Base-by-base conservation (phyloP, 1,140 invertebrate species). In the Caerostris darwini region DNA sequence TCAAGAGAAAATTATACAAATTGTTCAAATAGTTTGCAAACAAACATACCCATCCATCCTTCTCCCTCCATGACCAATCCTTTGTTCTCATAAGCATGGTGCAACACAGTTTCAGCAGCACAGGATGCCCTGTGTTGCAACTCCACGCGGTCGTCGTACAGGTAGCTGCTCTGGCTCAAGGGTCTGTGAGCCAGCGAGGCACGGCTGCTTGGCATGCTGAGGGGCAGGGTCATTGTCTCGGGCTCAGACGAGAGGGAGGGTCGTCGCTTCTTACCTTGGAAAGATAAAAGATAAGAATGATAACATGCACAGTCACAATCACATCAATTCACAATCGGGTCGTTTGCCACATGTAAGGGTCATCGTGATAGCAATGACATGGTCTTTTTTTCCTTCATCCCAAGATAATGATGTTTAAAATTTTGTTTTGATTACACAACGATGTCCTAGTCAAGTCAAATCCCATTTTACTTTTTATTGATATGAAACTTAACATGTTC, bases 31-130 rank as follows among this genome's bases (percentile, higher is more conserved):
- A 34, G 34, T 34, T 34, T 34, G 2, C 64, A 12, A 67, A 7
- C 71, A 4, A 5, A 87, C 83, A 56, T 54, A 94, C 93, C 88
- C 81, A 94, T 94, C 93, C 93, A 90, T 19, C 87, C 87, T 64
- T 94, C 93, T 6, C 58, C 5, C 19, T 94, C 93, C 87, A 94
- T 90, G 4, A 86, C 93, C 0, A 90, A 19, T 50, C 92, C 92
- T 56, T 89, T 93, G 77, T 94, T 94, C n/a, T 89, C 93, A 7
- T 94, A 94, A 10, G 88, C 93, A 56, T 93, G 92, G n/a, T 93
- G 86, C 7, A 90, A 77, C 7, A 90, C 92, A 17, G 92, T 94
- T 54, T 94, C 93, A 6, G 93, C 93, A 3, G 93, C 88, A 19
- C 87, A 90, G n/a, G 93, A 94, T 0, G 93, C 93, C 17, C 93